Base-by-base conservation (phyloP, 92 coral and sea anemone species). In the Palythoa heliodiscus region DNA sequence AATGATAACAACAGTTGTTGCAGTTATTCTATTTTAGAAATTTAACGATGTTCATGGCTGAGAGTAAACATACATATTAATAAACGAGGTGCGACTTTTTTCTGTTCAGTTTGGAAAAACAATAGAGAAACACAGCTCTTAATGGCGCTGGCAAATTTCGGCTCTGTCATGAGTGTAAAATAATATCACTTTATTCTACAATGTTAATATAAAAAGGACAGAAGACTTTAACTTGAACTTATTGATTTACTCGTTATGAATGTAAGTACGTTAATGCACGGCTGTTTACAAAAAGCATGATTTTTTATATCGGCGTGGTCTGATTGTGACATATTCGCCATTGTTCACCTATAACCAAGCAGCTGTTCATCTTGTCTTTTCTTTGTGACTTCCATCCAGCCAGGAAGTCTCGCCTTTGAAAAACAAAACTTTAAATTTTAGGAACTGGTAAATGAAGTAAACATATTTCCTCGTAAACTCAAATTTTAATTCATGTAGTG, bases 181-280 rank as follows among this genome's bases (percentile, higher is more conserved):
- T 19, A 43, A 11, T 73, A 73, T 73, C 76, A 48, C 22, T 38
- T 48, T 16, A 17, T 7, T 40, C 52, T 52, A 43, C 24, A 73
- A 73, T 52, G 54, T 61, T 61, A 61, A 61, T 4, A 7, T 17
- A 20, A n/a, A 61, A 61, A 5, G 69, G 8, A 5, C 24, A 61
- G 69, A 61, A 61, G 14, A 78, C 17, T 78, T 61, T 20, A 37
- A 60, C 23, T 78, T 38, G 7, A 38, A 1, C 24, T 55, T 63
- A 70, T 64, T 80, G 84, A 66, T 80, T 68, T 4, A 22, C 73
- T 47, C 20, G 70, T 47, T 80, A 25, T 48, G 37, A 80, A 23
- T 47, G 3, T 48, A 60, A 78, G 71, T 64, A 38, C 23, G 63
- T 55, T 64, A 64, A 80, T 43, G 73, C 64, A 64, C 66, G 16